Conservation (phyloP, 1,140 invertebrate genomes). For the Heliconius eleuchia region DNA sequence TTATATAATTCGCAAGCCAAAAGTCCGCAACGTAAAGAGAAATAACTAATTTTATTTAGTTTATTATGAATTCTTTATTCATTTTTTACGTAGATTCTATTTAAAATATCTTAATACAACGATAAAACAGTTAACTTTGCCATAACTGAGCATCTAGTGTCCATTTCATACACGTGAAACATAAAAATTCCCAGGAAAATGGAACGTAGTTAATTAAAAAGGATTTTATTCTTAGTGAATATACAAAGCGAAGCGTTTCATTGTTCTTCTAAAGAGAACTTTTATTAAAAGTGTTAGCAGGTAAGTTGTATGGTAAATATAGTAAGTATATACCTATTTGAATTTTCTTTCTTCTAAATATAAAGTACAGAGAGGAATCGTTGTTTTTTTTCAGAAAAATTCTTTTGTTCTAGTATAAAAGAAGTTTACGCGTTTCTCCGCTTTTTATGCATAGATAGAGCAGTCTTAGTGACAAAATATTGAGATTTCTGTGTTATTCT, state of each 20-base stretch:
- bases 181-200: constrained; percentile 20
- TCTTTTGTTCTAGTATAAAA: too few relatives aligned
- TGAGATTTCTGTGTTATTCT: too few relatives aligned
- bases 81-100: too few relatives aligned
- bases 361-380: not conserved
- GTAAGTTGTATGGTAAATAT: not conserved
- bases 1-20: too few relatives aligned
- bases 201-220: constrained; percentile 35
- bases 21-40: too few relatives aligned
- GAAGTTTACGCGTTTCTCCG: too few relatives aligned
- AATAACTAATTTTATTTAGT: too few relatives aligned
- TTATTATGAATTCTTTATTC: too few relatives aligned
- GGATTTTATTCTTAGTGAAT: constrained; percentile 32
- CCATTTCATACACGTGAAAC: constrained; percentile 17
- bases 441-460: too few relatives aligned
- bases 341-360: not conserved
- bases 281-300: constrained; percentile 20
- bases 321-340: not conserved
- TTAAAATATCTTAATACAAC: not conserved
- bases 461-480: too few relatives aligned
- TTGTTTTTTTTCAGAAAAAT: too few relatives aligned
- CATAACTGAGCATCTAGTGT: not conserved
- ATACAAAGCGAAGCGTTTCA: constrained; percentile 23
- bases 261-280: constrained; percentile 26
- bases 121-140: not conserved